Base-by-base conservation (phyloP, 2,888 invertebrate genomes). In the Drosophila picticornis region DNA sequence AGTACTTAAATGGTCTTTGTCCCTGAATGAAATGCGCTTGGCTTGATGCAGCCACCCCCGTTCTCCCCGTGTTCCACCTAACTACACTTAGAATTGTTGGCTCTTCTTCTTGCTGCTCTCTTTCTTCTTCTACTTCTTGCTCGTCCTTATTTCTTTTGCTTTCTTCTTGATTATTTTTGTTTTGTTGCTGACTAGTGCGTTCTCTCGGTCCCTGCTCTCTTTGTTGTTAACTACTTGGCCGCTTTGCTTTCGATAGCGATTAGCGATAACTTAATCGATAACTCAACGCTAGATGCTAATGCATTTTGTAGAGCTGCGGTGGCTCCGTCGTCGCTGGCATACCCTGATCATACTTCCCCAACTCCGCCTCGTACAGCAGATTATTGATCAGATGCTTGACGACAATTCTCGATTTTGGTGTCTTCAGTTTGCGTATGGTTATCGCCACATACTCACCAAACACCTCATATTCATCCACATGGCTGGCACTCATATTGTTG, bases 371-470 rank as follows among this genome's bases (percentile, higher is more conserved):
- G 32, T 92, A 92, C 6, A 92, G 76, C 59, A 92, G 75, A 83
- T 92, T 92, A 61, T 92, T 92, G 72, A 92, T 92, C 76, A 92
- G 80, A 77, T 92, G 92, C 71, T 92, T 92, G 43, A 93, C 92
- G 36, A 92, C 93, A 32, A 92, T 92, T 79, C 92, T 91, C 27
- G 93, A 91, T 73, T 93, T 92, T 65, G 91, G 81, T 27, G 92
- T 92, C 81, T 92, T 92, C 59, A 92, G 76, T 61, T 92, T 93
- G 60, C 93, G 84, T 81, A 92, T 93, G 55, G 92, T 92, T 65
- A 92, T 91, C 70, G 92, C 92, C 71, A 92, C 92, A 66, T 93
- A 93, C 68, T 92, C 93, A 22, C 92, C 92, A 77, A 92, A 92
- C 56, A 92, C 92, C 0, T 92, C 92, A 62, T 92, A 92, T 66